These are phyloP conservation scores for Caenorhabditis uteleia DNA, from an alignment of 2,888 invertebrate species.

Conservation along the genomic window DNA sequence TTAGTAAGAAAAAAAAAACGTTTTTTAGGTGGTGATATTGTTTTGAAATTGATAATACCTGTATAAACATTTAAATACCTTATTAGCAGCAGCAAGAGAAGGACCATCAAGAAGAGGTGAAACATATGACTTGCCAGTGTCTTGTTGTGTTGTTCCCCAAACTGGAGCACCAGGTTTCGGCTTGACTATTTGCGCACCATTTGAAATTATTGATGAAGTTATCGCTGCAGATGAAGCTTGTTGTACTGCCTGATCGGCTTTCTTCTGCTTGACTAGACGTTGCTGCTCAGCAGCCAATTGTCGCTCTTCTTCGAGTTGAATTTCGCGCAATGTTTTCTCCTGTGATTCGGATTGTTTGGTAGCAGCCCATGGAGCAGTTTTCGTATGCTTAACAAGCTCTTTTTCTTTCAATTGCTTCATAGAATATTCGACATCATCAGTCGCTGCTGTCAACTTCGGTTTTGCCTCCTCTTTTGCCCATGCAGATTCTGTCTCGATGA, in stretches of 20 bases:
- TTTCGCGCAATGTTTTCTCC: constrained; percentile 39
- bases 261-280: constrained; percentile 18
- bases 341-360: constrained; percentile 6
- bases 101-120: constrained; percentile 49
- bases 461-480: too few species aligned
- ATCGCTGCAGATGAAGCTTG: constrained; percentile 3
- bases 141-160: neutral
- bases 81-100: constrained; percentile 41
- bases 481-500: too few species aligned
- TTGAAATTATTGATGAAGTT: neutral
- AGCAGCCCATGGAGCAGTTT: constrained; percentile 36
- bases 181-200: neutral
- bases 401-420: too few species aligned
- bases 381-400: constrained; percentile 27
- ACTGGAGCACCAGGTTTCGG: constrained; percentile 5
- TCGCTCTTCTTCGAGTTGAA: constrained; percentile 46
- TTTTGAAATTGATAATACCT: neutral
- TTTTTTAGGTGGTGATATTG: too few species aligned
- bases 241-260: constrained; percentile 14
- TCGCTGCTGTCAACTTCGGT: too few species aligned
- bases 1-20: too few species aligned
- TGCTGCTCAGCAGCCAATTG: constrained; percentile 27
- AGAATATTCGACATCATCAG: too few species aligned
- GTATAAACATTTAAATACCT: neutral
- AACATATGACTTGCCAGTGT: constrained; percentile 5